Evolutionary conservation across 2,888 invertebrate genomes (phyloP), one percentile per base, ranked within the genome.

Genomic region (Panzeria rudis): DNA sequence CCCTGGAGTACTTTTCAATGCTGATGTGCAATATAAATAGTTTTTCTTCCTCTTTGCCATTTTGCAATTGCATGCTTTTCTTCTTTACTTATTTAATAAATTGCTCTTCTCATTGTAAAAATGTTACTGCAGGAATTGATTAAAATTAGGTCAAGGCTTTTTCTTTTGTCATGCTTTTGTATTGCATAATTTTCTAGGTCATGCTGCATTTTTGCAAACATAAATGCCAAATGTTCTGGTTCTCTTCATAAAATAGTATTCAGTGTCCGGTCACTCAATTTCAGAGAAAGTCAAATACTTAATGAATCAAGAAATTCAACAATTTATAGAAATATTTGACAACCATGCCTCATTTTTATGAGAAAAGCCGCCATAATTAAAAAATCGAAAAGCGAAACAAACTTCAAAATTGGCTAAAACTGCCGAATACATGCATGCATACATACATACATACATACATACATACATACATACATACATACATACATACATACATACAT

Each of bases 141-240:
- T 50, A 17, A 68, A 84, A 73, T 77, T 80, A 41, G 84, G 80
- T 84, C 84, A 84, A 84, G 84, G 84, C 77, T 35, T 84, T 77
- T 59, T 47, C 23, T 44, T 62, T 32, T 56, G 52, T 23, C 17
- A 47, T n/a, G 20, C n/a, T 59, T 54, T 44, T 75, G n/a, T 47
- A 13, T 38, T 32, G 38, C 29, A n/a, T 2, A 2, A 52, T 29
- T 71, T 80, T 81, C 41, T 73, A 75, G 66, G 80, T 75, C 61
- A 66, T 52, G 41, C 71, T 59, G 73, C 59, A 23, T 9, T 73
- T 66, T 52, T 52, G 32, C 62, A 56, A 15, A 47, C 7, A 54
- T 11, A 78, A 61, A 72, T 64, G 15, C 32, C 35, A 72, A 50
- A 64, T 59, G 56, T 66, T 32, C 71, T 71, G 9, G 20, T 52